Base-by-base conservation (phyloP, 1,140 invertebrate species). In the Chironomus striatipennis region DNA sequence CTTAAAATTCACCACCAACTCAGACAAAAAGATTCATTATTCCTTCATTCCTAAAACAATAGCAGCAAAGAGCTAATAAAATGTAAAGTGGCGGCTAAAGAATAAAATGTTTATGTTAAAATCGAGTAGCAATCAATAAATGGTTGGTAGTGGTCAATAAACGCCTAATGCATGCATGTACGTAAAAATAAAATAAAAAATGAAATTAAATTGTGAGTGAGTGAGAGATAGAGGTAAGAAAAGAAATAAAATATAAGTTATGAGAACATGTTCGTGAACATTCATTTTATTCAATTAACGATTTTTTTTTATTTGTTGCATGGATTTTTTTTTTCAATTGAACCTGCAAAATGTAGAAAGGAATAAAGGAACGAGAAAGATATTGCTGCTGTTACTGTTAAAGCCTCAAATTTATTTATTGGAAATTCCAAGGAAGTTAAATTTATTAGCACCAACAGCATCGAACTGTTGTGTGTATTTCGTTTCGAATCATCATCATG, bases 211-310 rank as follows among this genome's bases (percentile, higher is more conserved):
- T 57, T 57, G 47, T n/a, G 47, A 47, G 43, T n/a, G 47, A n/a
- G 24, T 34, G 24, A 34, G 24, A 12, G 47, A 57, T n/a, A n/a
- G 47, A 57, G 47, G 47, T 4, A 47, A 1, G n/a, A 10, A 5
- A 34, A 34, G 47, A 5, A 34, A 34, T n/a, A 57, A n/a, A n/a
- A 57, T 57, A 57, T 57, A 57, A 57, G 47, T 57, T 57, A 57
- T 57, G 47, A 57, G 47, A n/a, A 57, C 47, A 57, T 57, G 47
- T 57, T 57, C 47, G 47, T 57, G 47, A 57, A 57, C 47, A 57
- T 57, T 57, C 47, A 57, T 57, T 57, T 57, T 57, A 57, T 57
- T 57, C 47, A 57, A 57, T 57, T 57, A 57, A 57, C 47, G 47
- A 57, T 57, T 57, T 57, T 57, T 57, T n/a, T n/a, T n/a, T n/a